phyloP scores from a whole-genome alignment of 2,113 vertebrate species.

The Hypanus sabinus region DNA sequence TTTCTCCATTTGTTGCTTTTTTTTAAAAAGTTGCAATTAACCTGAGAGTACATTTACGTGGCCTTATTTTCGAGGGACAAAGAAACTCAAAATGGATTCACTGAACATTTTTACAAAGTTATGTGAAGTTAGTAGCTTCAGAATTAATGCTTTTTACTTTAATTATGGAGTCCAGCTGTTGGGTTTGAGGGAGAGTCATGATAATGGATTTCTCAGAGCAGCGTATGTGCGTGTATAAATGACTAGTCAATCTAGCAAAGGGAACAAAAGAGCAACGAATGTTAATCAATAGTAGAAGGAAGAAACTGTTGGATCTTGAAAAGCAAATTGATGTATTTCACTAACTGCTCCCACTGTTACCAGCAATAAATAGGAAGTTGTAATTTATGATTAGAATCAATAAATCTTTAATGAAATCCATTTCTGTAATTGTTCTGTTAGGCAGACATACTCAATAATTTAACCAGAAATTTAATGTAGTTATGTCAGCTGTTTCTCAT shows the following conservation, averaged over 20 bases:
- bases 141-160: neutral
- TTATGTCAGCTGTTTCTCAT: constrained; percentile 24
- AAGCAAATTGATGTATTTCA: constrained; percentile 29
- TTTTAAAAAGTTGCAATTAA: neutral
- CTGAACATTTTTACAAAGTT: neutral
- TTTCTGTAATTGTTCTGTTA: constrained; percentile 35
- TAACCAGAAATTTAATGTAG: constrained; percentile 22
- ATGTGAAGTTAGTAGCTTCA: neutral
- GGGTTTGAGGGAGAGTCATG: neutral
- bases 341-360: neutral
- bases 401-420: constrained; percentile 36
- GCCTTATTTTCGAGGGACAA: neutral
- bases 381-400: constrained; percentile 36
- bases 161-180: neutral
- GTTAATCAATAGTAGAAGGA: constrained; percentile 25
- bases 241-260: neutral
- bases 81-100: neutral
- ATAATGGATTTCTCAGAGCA: neutral
- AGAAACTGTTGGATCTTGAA: neutral
- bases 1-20: neutral
- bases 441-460: constrained; percentile 35
- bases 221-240: neutral
- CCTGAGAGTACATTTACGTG: neutral
- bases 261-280: neutral
- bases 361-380: constrained; percentile 6